Percentiles rank a stretch among this genome's conserved stretches.
These are phyloP conservation scores for Standfussiana lucernea DNA, from an alignment of 2,888 invertebrate species.

Conservation along the genomic window DNA sequence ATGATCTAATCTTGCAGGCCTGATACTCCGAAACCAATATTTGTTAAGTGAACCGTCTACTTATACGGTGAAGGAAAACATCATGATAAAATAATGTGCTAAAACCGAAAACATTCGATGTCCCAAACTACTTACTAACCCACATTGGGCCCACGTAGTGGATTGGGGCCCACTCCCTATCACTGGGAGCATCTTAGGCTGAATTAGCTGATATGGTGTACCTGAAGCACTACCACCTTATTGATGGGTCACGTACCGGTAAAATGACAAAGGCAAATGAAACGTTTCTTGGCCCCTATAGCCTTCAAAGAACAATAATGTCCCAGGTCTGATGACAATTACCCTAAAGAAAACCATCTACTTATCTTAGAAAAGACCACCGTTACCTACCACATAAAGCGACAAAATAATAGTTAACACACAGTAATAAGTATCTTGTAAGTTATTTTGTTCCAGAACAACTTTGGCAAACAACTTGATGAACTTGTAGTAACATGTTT, in stretches of 20 bases:
- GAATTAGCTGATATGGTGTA: background rate
- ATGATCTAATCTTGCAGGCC: background rate
- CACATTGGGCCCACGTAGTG: background rate
- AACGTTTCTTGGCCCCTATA: too few relatives aligned
- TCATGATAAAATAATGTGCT: background rate
- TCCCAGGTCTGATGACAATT: background rate
- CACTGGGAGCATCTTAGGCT: background rate
- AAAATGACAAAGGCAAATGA: background rate
- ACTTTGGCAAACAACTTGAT: background rate
- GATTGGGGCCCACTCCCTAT: background rate
- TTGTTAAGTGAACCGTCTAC: background rate
- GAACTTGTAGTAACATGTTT: slow-evolving; percentile 31
- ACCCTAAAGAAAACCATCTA: background rate
- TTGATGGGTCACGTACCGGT: background rate
- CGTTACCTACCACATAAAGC: background rate
- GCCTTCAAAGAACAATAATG: too few relatives aligned
- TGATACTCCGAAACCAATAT: background rate
- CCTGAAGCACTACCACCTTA: background rate
- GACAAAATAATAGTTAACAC: background rate
- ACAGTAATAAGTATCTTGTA: slow-evolving; percentile 4
- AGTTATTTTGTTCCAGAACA: slow-evolving; percentile 2
- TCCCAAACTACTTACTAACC: background rate
- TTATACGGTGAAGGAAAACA: background rate
- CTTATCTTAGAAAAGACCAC: background rate
- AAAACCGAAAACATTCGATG: background rate